Evolutionary conservation across 2,113 vertebrate species (phyloP), one percentile per base, ranked within the genome.

Genomic region (Sula dactylatra): DNA sequence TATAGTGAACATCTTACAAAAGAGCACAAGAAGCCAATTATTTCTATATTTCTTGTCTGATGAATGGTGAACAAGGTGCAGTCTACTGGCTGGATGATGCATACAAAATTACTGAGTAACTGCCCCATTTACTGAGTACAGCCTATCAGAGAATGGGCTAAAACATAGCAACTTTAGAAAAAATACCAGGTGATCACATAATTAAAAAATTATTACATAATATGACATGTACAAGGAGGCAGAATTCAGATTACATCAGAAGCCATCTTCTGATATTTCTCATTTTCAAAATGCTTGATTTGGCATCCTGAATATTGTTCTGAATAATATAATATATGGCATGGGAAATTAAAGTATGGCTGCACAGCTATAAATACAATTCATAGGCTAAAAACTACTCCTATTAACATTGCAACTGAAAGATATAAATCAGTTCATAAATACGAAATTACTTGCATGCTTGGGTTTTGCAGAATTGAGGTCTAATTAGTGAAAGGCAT

Each of bases 341-440:
- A 79, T 94, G 88, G 73, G 77, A 96, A 94, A 97, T 95, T 91
- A 89, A 94, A 92, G 70, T 96, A 87, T 79, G 61, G 34, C 88
- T 84, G 89, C 84, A 70, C 40, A 80, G 86, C 93, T 90, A 89
- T 88, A 97, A 96, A 96, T 95, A 85, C 95, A 94, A 93, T 85
- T 88, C 93, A 66, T 56, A 80, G 91, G 83, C 88, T 95, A 94
- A 96, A 94, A 95, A 67, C 72, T 92, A 49, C 93, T 88, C 81
- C 91, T 94, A 79, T 96, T 96, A 96, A 92, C 94, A 94, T 82
- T 91, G 88, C 81, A 79, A 95, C 70, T 80, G 91, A 87, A 96
- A 97, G 94, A 97, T 96, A 94, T 94, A 97, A 94, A 96, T 97
- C 97, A 95, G 93, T 96, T 95, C 88, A 96, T 97, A 93, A 96